Base-by-base conservation (phyloP, 2,113 vertebrate species). In the Peromyscus maniculatus region DNA sequence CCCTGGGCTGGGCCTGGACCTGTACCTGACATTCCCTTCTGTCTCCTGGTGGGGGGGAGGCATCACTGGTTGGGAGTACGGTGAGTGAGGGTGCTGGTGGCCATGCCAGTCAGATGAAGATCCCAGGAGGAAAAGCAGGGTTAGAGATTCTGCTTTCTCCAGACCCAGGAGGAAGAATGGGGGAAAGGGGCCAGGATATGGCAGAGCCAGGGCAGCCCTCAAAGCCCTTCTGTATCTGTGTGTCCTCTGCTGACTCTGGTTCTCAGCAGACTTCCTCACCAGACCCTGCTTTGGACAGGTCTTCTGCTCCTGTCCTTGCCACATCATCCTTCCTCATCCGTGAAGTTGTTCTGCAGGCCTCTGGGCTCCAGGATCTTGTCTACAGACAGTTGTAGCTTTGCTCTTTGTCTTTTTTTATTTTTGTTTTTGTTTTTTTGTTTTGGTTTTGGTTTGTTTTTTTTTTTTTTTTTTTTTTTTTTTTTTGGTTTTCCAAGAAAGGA, bases 281-380 rank as follows among this genome's bases (percentile, higher is more conserved):
- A 39, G 5, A 17, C 55, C 36, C 49, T 88, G 33, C 49, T 88
- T 39, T 43, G 11, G 16, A 52, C 2, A 6, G 0, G 3, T 21
- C 66, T 21, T 13, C 2, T 13, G 8, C 46, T 39, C 11, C 43
- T 4, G 3, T 36, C 19, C 0, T 15, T 9, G 24, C 26, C n/a
- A 49, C 7, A 5, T 5, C 36, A 15, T 22, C 36, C 16, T 28
- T 43, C 55, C 57, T 31, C 57, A 43, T n/a, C 39, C 49, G 22
- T 0, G 31, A 36, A 55, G 22, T 11, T 80, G 33, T 21, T 43
- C 55, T 71, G 10, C 24, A 46, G 21, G 69, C 43, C 19, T 26
- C 59, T 69, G 36, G 46, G 55, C 31, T 69, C 62, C 11, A 10
- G 28, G 31, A 15, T 24, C 55, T 6, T 22, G 13, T 55, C 55